Evolutionary conservation across 2,888 invertebrate genomes (phyloP).

Genomic region (Tinea semifulvella): DNA sequence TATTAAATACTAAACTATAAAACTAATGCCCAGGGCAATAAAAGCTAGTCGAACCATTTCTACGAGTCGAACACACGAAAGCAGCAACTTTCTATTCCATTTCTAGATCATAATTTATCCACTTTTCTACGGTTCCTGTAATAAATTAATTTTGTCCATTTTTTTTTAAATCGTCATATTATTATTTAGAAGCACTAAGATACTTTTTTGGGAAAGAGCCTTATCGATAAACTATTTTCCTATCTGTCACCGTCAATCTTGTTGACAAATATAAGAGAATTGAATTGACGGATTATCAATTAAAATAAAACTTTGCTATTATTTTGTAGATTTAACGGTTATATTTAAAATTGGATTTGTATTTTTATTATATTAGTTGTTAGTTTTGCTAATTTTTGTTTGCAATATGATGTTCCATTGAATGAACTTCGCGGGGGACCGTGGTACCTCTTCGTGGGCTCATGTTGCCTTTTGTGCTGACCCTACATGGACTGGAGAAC

Average conservation of each 20-base stretch:
- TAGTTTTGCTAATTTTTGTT: constrained; percentile 52
- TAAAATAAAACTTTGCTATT: constrained; percentile 29
- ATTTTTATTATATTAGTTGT: constrained; percentile 51
- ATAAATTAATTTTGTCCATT: too few relatives aligned
- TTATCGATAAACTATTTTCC: background rate
- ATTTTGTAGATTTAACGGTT: constrained; percentile 56
- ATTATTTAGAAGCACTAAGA: too few relatives aligned
- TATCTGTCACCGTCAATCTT: background rate
- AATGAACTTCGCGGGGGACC: constrained; percentile 65
- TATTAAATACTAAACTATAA: too few relatives aligned
- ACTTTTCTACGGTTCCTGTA: too few relatives aligned
- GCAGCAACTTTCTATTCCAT: too few relatives aligned
- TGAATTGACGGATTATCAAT: constrained; percentile 3
- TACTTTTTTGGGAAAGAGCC: too few relatives aligned
- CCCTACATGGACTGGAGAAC: constrained; percentile 59
- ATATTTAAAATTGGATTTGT: constrained; percentile 64
- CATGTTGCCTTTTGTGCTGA: constrained; percentile 63
- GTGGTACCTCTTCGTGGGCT: constrained; percentile 57
- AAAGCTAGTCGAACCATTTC: too few relatives aligned
- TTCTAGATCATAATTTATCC: too few relatives aligned
- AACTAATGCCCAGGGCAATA: too few relatives aligned
- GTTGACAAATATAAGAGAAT: background rate
- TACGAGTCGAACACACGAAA: too few relatives aligned
- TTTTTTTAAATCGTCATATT: too few relatives aligned
- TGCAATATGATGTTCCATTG: constrained; percentile 60